These are phyloP conservation scores for Lampropteryx suffumata DNA, from an alignment of 2,888 invertebrate genomes.

Conservation along the genomic window DNA sequence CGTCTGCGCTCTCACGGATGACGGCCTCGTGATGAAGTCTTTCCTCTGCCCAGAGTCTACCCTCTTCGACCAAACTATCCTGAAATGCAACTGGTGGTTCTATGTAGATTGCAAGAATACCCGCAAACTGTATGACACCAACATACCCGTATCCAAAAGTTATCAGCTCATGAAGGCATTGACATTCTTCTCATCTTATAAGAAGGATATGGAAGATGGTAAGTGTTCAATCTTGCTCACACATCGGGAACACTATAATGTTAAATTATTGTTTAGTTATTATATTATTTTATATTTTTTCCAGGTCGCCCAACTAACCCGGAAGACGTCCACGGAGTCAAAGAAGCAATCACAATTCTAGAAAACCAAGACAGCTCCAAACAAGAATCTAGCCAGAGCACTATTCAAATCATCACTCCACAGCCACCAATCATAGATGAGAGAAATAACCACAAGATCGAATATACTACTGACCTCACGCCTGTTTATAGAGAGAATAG, in stretches of 20 bases:
- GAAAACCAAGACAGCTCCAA: slow-evolving; percentile 61
- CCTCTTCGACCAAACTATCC: slow-evolving; percentile 94
- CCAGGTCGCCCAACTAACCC: slow-evolving; percentile 62
- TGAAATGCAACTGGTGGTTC: slow-evolving; percentile 98
- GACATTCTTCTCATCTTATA: slow-evolving; percentile 93
- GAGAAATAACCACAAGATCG: slow-evolving; percentile 54
- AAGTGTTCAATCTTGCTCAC: no score
- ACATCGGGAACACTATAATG: no score
- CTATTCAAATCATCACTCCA: slow-evolving; percentile 63
- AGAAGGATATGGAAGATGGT: slow-evolving; percentile 83
- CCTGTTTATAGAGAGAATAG: slow-evolving; percentile 69
- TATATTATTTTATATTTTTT: background rate
- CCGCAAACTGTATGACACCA: slow-evolving; percentile 91
- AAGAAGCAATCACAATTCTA: slow-evolving; percentile 72
- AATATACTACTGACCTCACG: slow-evolving; percentile 48
- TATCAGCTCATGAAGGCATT: slow-evolving; percentile 95
- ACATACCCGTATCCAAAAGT: slow-evolving; percentile 95
- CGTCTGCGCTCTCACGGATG: slow-evolving; percentile 94
- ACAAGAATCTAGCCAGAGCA: slow-evolving; percentile 36
- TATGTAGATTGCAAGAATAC: slow-evolving; percentile 95
- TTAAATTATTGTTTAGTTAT: no score
- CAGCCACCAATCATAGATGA: slow-evolving; percentile 62
- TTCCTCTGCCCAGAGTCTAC: slow-evolving; percentile 96
- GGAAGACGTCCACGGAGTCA: slow-evolving; percentile 68
- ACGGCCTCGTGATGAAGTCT: slow-evolving; percentile 94